phyloP scores from a whole-genome alignment of 2,888 invertebrate species.

The Tipula lateralis region DNA sequence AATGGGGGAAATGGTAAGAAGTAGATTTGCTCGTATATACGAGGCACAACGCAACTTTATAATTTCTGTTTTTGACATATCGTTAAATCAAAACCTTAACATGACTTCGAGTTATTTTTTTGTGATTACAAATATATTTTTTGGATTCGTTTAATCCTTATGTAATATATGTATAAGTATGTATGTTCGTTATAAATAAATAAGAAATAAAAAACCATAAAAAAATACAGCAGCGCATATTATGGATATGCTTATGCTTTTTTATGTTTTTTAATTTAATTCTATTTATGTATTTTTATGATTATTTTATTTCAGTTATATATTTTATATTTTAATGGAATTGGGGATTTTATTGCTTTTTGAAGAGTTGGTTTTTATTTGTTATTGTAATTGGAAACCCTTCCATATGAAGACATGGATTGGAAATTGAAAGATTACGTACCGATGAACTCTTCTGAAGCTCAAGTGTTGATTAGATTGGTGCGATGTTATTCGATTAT shows the following conservation, averaged over 20 bases:
- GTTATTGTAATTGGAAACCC: no score
- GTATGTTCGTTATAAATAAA: neutral
- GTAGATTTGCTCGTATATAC: no score
- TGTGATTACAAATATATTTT: neutral
- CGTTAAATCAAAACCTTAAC: conserved; percentile 49
- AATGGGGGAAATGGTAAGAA: neutral
- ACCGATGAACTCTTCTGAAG: no score
- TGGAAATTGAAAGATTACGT: no score
- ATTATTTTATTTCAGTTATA: neutral
- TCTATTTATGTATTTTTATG: neutral
- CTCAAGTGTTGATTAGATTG: no score
- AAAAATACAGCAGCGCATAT: neutral
- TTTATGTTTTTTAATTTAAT: neutral
- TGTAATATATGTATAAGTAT: neutral
- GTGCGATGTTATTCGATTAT: no score
- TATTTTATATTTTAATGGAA: neutral
- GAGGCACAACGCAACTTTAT: conserved; percentile 33
- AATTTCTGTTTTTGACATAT: conserved; percentile 50
- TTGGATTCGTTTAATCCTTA: conserved; percentile 6
- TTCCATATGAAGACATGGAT: no score
- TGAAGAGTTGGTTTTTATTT: no score
- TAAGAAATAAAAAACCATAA: conserved; percentile 13
- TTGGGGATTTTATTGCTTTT: neutral
- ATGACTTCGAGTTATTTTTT: conserved; percentile 35
- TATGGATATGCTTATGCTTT: neutral